Percentiles rank a stretch among this genome's conserved stretches.
These are phyloP conservation scores for Drosophila merina DNA, from an alignment of 2,888 invertebrate species.

Conservation along the genomic window DNA sequence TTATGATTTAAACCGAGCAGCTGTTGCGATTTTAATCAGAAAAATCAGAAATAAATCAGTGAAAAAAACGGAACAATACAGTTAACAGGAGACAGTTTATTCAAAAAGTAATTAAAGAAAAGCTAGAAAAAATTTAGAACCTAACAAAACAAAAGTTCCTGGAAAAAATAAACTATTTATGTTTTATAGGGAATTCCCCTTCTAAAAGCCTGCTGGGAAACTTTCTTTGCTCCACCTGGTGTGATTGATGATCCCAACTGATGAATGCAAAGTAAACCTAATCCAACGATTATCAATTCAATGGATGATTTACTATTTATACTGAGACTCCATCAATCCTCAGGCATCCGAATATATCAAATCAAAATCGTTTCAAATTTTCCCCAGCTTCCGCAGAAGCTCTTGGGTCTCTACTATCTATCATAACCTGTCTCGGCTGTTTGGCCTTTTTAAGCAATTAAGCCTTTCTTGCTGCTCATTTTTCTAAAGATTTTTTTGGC, in stretches of 20 bases:
- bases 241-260: conserved; percentile 35
- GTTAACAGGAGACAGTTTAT: neutral
- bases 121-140: no score
- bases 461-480: conserved; percentile 59
- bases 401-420: conserved; percentile 17
- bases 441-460: conserved; percentile 27
- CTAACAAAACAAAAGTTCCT: no score
- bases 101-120: neutral
- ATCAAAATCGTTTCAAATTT: conserved; percentile 10
- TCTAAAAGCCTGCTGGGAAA: conserved; percentile 33
- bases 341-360: conserved; percentile 7
- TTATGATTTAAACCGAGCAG: conserved; percentile 29
- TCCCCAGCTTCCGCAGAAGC: conserved; percentile 26
- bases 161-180: neutral
- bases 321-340: conserved; percentile 18
- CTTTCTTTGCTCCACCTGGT: conserved; percentile 24
- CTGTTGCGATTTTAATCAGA: conserved; percentile 18
- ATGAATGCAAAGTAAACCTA: conserved; percentile 27
- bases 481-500: conserved; percentile 37
- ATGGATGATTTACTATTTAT: conserved; percentile 31
- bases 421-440: conserved; percentile 32
- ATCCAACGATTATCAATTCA: conserved; percentile 34
- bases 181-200: conserved; percentile 23
- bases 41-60: conserved; percentile 6
- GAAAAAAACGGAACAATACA: conserved; percentile 16